Evolutionary conservation across 2,113 vertebrate species (phyloP).

Genomic region (Takifugu bimaculatus): DNA sequence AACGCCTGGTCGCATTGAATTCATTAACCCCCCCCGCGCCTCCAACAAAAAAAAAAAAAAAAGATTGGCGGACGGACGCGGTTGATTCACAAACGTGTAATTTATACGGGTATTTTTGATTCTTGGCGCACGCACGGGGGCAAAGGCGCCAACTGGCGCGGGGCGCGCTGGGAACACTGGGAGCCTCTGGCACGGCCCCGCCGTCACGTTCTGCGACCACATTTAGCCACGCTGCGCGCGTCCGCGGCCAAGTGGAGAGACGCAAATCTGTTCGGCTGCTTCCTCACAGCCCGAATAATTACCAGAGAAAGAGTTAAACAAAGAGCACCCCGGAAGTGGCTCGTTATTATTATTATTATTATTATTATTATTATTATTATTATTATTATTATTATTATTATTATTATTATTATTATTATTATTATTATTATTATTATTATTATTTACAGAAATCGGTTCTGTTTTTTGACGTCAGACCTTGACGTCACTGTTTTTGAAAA

Average conservation of each 20-base stretch:
- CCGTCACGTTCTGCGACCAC: slow-evolving; percentile 73
- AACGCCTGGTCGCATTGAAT: slow-evolving; percentile 48
- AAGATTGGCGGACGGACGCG: slow-evolving; percentile 46
- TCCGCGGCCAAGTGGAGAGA: slow-evolving; percentile 67
- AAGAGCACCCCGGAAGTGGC: neutral
- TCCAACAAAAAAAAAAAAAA: neutral
- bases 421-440: neutral
- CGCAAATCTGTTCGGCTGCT: slow-evolving; percentile 60
- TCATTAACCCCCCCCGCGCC: slow-evolving; percentile 24
- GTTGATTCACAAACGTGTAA: slow-evolving; percentile 69
- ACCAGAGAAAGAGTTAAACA: slow-evolving; percentile 24
- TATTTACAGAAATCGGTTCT: no score
- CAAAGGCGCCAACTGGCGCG: slow-evolving; percentile 73
- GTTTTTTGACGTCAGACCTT: no score
- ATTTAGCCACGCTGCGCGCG: slow-evolving; percentile 73
- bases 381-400: no score
- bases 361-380: neutral
- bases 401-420: no score
- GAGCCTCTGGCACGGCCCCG: slow-evolving; percentile 67
- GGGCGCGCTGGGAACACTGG: slow-evolving; percentile 59
- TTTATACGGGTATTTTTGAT: slow-evolving; percentile 71
- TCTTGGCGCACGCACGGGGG: slow-evolving; percentile 60
- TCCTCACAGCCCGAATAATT: slow-evolving; percentile 36
- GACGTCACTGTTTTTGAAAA: no score
- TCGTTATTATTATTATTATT: neutral